Base-by-base conservation (phyloP, 2,113 vertebrate genomes). In the Amia ocellicauda region DNA sequence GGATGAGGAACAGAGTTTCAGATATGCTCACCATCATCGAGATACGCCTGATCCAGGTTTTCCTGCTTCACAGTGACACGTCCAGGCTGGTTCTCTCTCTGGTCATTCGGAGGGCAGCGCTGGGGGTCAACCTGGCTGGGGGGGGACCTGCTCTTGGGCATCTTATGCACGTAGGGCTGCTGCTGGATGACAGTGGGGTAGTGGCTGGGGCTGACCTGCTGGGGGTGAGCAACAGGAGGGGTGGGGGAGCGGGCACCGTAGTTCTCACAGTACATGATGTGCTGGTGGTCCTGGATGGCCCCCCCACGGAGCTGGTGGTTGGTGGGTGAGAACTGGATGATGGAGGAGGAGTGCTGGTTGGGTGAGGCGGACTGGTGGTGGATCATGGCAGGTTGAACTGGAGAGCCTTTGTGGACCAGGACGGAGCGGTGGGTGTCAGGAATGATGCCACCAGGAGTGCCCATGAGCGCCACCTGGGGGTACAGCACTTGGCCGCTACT, bases 11-110 rank as follows among this genome's bases (percentile, higher is more conserved):
- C n/a, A 36, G 11, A 36, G 11, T 5, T 36, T 36, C 43, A 47
- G 43, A 47, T 85, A 83, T 72, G 81, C 89, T 86, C 81, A 99
- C 97, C 97, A 7, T 99, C 97, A 62, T 99, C 97, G 89, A 99
- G 83, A 76, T 98, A 98, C 14, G 92, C 93, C 87, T 99, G 97
- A 85, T 99, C 97, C 85, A 99, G 72, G 73, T 98, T 98, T 74
- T 99, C 97, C 85, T 97, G 92, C 58, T 99, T 99, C 52, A 99
- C 88, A 0, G 94, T 96, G 78, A 98, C 94, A 69, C 93, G 90
- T 0, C 87, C 63, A 0, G 91, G 72, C 67, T 64, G 63, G 43
- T 69, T 77, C 54, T 91, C 85, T 67, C 88, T 89, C 55, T 87
- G 90, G 3, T 92, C 89, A 0, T 80, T 79, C 26, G 78, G 78